Evolutionary conservation across 2,113 vertebrate species (phyloP).

Genomic region (Microcebus jonahi): DNA sequence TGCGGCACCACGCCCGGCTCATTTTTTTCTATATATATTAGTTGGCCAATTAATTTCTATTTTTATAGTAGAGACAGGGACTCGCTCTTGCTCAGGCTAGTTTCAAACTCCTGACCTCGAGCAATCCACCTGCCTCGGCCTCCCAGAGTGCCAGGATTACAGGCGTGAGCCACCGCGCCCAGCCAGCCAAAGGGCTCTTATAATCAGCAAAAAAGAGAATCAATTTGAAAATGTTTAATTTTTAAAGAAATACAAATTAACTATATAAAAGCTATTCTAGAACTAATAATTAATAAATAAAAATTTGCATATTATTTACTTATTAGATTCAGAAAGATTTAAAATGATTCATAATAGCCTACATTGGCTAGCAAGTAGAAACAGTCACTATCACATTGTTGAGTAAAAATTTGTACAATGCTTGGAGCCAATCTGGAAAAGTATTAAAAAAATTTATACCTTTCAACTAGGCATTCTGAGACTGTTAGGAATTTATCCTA

Average conservation of each 20-base stretch:
- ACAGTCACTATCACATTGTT: neutral
- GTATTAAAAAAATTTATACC: neutral
- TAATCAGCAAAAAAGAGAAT: neutral
- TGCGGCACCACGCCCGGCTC: too few relatives aligned
- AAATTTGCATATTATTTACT: neutral
- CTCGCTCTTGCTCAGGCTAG: too few relatives aligned
- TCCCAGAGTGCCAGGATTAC: too few relatives aligned
- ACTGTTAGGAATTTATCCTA: neutral
- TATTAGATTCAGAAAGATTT: constrained; percentile 26
- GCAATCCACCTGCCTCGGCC: too few relatives aligned
- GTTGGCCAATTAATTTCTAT: too few relatives aligned
- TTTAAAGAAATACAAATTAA: constrained; percentile 39
- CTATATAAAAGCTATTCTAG: neutral
- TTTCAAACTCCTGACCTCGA: too few relatives aligned
- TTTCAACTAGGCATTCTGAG: constrained; percentile 2
- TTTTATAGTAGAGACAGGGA: too few relatives aligned
- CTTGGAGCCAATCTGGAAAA: neutral
- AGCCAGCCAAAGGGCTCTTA: neutral
- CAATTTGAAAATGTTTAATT: constrained; percentile 24
- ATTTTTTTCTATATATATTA: too few relatives aligned
- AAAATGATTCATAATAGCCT: neutral
- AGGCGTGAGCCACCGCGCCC: too few relatives aligned
- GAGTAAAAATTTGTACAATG: neutral
- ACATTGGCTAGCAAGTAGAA: neutral
- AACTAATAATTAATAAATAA: constrained; percentile 43